Conservation (phyloP, 2,888 invertebrate species). For the Sacculina carcini region DNA sequence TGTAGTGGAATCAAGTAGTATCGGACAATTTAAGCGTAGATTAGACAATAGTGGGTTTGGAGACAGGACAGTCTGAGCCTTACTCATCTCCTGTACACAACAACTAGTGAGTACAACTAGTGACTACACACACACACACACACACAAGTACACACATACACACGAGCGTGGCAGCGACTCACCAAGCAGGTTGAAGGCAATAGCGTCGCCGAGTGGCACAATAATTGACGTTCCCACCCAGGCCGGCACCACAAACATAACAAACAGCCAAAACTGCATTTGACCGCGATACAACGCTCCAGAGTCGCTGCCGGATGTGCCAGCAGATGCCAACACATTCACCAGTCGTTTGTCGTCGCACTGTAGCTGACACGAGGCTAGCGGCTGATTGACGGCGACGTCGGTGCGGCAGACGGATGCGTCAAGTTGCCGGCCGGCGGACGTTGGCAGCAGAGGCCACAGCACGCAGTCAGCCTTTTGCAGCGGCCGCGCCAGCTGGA, state of each 20-base stretch:
- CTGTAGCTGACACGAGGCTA: background rate
- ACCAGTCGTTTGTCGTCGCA: background rate
- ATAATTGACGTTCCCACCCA: conserved; percentile 66
- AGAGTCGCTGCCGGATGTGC: background rate
- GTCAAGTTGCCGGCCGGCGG: too few relatives aligned
- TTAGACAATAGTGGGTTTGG: too few relatives aligned
- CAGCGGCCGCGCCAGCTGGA: background rate
- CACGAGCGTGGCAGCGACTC: conserved; percentile 15
- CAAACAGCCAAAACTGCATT: conserved; percentile 49
- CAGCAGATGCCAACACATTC: background rate
- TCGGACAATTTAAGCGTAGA: too few relatives aligned
- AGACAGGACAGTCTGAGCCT: too few relatives aligned
- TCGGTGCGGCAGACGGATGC: background rate
- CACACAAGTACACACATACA: background rate
- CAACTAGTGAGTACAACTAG: too few relatives aligned
- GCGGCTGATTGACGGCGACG: too few relatives aligned
- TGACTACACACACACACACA: background rate
- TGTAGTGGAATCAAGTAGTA: too few relatives aligned
- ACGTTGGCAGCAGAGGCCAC: background rate
- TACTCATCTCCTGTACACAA: too few relatives aligned
- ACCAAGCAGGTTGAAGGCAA: conserved; percentile 61
- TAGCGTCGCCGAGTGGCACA: conserved; percentile 63
- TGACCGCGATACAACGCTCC: background rate
- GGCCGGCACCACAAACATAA: conserved; percentile 42
- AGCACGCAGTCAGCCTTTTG: background rate